Conservation (phyloP, 2,888 invertebrate species). For the Zygaena filipendulae region DNA sequence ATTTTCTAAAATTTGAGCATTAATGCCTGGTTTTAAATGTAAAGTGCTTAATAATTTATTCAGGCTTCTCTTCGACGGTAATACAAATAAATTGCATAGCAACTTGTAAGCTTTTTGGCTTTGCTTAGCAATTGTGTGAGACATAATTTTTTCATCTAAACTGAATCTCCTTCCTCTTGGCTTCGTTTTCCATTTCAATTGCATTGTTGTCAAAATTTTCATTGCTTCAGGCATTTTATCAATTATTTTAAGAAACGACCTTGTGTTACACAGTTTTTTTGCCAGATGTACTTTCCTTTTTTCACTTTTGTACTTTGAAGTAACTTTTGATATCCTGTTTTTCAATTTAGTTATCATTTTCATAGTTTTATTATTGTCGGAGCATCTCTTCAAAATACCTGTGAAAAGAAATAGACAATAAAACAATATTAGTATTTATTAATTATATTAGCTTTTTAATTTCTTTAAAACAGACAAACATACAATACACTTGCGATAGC, state of each 20-base stretch:
- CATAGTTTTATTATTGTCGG: too few species aligned
- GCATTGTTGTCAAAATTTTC: neutral
- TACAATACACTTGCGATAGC: too few species aligned
- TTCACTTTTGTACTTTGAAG: neutral
- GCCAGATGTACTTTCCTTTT: neutral
- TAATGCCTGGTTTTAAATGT: constrained; percentile 7
- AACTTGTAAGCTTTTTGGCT: constrained; percentile 8
- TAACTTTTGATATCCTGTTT: too few species aligned
- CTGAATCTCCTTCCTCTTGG: constrained; percentile 9
- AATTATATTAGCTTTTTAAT: too few species aligned
- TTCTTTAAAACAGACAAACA: too few species aligned
- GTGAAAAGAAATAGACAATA: too few species aligned
- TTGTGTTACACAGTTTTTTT: neutral
- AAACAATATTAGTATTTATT: too few species aligned
- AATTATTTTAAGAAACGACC: neutral
- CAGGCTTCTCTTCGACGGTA: constrained; percentile 9
- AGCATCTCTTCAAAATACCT: too few species aligned
- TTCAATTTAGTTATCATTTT: too few species aligned
- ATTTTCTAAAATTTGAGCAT: constrained; percentile 5
- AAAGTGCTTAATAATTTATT: constrained; percentile 6
- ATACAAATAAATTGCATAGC: constrained; percentile 6
- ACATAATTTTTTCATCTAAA: constrained; percentile 9
- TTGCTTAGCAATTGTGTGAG: constrained; percentile 9
- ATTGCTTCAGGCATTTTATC: neutral
- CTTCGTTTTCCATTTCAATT: neutral